These are phyloP conservation scores for Tipula helvola DNA, from an alignment of 2,888 invertebrate species.

Conservation along the genomic window DNA sequence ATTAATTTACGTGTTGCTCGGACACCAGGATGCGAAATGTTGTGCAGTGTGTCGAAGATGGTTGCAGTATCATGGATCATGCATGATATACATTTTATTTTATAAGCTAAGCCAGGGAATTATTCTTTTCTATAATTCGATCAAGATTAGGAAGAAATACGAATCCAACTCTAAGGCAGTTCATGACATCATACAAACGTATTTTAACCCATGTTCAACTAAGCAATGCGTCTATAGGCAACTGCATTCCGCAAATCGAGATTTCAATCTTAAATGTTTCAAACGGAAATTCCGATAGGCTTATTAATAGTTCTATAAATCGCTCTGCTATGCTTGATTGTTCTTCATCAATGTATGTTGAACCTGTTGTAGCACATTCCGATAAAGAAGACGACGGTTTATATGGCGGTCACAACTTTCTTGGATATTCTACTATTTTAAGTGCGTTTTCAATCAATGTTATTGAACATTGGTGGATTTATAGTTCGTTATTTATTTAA, in stretches of 20 bases:
- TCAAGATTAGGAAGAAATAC: no score
- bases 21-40: no score
- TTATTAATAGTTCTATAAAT: not conserved
- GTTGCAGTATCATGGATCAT: no score
- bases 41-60: no score
- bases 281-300: not conserved
- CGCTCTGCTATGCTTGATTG: not conserved
- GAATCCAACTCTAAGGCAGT: slow-evolving; percentile 5
- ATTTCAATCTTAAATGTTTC: not conserved
- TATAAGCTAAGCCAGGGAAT: no score
- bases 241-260: not conserved
- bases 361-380: not conserved
- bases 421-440: not conserved
- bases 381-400: not conserved
- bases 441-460: not conserved
- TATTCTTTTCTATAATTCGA: no score
- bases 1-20: no score
- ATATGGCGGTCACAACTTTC: not conserved
- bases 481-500: no score
- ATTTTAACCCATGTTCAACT: no score
- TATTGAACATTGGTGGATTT: not conserved
- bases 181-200: not conserved
- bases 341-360: not conserved
- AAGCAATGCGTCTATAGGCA: not conserved
- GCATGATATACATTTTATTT: no score